A percentile compares a stretch with the other conserved stretches of the same genome.
phyloP scores from a whole-genome alignment of 2,888 invertebrate genomes.

The Cryptosula pallasiana region DNA sequence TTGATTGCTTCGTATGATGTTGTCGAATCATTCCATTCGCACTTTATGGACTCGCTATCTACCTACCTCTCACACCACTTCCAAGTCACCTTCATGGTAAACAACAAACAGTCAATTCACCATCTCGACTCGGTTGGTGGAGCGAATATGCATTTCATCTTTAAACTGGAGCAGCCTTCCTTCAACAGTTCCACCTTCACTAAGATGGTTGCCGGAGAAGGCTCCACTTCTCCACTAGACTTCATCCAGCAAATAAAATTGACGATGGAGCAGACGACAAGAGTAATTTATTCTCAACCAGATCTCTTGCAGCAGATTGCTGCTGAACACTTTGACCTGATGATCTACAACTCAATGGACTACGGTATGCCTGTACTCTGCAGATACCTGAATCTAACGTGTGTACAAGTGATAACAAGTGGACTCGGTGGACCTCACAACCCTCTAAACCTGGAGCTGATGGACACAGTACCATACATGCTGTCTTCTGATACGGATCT shows the following conservation, averaged over 20 bases:
- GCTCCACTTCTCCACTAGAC: not conserved
- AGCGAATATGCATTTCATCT: not conserved
- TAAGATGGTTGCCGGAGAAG: not conserved
- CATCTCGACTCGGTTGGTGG: not conserved
- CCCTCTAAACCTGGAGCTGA: conserved; percentile 11
- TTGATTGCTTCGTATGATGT: not conserved
- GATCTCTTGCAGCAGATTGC: not conserved
- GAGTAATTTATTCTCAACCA: not conserved
- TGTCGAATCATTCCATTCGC: conserved; percentile 7
- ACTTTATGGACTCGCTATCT: conserved; percentile 4
- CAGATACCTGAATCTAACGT: not conserved
- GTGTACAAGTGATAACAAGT: conserved; percentile 14
- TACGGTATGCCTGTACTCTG: conserved; percentile 14
- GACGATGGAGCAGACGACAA: not conserved
- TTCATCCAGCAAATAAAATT: not conserved
- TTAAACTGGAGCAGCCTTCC: no score
- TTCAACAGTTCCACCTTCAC: not conserved
- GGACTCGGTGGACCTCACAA: not conserved
- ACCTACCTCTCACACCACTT: not conserved
- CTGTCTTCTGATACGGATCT: not conserved
- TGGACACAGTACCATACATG: conserved; percentile 13
- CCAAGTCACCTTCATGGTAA: not conserved
- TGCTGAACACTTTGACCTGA: not conserved
- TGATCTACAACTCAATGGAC: conserved; percentile 21
- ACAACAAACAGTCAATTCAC: not conserved